Percentiles rank a stretch among this genome's conserved stretches.
phyloP scores from a whole-genome alignment of 2,888 invertebrate species.

The Apantesis nais region DNA sequence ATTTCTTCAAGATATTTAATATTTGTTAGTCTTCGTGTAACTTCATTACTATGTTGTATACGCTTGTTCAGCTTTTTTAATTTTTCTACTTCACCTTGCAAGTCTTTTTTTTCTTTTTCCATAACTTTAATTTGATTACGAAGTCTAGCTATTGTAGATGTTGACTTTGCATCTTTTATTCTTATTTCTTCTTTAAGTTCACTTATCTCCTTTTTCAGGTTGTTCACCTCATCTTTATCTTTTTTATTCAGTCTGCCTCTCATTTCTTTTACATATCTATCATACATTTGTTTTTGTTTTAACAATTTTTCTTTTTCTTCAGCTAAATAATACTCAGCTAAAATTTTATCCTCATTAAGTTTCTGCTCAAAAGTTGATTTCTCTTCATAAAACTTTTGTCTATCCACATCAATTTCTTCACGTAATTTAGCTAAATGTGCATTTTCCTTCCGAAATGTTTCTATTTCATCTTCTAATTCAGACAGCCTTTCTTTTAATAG shows the following conservation, averaged over 20 bases:
- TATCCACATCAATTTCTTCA: slow-evolving; percentile 87
- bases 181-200: slow-evolving; percentile 88
- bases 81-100: slow-evolving; percentile 88
- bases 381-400: slow-evolving; percentile 87
- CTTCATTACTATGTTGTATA: slow-evolving; percentile 86
- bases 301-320: slow-evolving; percentile 89
- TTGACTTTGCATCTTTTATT: slow-evolving; percentile 90
- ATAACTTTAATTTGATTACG: slow-evolving; percentile 90
- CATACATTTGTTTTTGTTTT: slow-evolving; percentile 88
- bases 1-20: slow-evolving; percentile 91
- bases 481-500: slow-evolving; percentile 86
- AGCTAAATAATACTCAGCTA: slow-evolving; percentile 87
- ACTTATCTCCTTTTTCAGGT: slow-evolving; percentile 87
- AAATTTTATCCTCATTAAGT: slow-evolving; percentile 88
- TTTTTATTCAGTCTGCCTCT: slow-evolving; percentile 88
- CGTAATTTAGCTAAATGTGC: slow-evolving; percentile 81
- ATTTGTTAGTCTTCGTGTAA: slow-evolving; percentile 86
- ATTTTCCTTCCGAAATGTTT: slow-evolving; percentile 84
- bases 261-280: slow-evolving; percentile 88
- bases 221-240: slow-evolving; percentile 89
- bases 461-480: slow-evolving; percentile 88
- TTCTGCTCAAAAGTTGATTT: slow-evolving; percentile 85
- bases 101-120: slow-evolving; percentile 88
- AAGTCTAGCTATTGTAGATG: slow-evolving; percentile 89
- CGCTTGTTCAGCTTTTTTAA: slow-evolving; percentile 88